phyloP scores from a whole-genome alignment of 2,888 invertebrate species.

The Spicauda simplicius region DNA sequence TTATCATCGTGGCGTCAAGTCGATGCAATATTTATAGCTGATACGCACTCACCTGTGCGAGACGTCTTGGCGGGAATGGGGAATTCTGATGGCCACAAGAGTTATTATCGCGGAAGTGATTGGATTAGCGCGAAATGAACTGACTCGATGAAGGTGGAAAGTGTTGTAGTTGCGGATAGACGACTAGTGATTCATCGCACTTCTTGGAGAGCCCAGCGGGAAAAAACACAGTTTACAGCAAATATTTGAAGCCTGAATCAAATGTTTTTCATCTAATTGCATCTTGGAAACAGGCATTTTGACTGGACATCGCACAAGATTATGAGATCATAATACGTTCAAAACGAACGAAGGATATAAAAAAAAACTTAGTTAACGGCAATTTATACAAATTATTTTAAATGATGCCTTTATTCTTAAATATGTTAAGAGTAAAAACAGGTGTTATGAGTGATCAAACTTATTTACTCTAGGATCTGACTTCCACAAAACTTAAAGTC shows the following conservation, averaged over 20 bases:
- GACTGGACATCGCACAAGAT: no score
- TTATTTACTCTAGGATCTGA: no score
- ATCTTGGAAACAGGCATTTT: no score
- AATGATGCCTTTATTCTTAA: no score
- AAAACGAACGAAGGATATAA: no score
- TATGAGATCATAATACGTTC: no score
- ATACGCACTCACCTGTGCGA: conserved; percentile 40
- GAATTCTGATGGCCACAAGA: conserved; percentile 7
- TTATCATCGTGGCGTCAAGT: conserved; percentile 43
- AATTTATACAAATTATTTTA: no score
- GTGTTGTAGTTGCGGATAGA: background rate
- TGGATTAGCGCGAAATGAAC: background rate
- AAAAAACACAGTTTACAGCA: background rate
- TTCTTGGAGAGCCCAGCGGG: background rate
- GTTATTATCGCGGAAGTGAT: background rate
- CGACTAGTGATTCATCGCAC: background rate
- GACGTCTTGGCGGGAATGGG: conserved; percentile 40
- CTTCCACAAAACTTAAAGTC: no score
- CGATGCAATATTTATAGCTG: conserved; percentile 43
- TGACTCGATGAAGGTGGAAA: background rate
- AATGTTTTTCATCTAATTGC: background rate
- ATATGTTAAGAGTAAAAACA: no score
- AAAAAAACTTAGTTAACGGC: no score
- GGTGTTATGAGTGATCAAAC: no score
- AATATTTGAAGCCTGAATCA: background rate